Evolutionary conservation across 2,888 invertebrate genomes (phyloP), one percentile per base, ranked within the genome.

Genomic region (Idaea biselata): DNA sequence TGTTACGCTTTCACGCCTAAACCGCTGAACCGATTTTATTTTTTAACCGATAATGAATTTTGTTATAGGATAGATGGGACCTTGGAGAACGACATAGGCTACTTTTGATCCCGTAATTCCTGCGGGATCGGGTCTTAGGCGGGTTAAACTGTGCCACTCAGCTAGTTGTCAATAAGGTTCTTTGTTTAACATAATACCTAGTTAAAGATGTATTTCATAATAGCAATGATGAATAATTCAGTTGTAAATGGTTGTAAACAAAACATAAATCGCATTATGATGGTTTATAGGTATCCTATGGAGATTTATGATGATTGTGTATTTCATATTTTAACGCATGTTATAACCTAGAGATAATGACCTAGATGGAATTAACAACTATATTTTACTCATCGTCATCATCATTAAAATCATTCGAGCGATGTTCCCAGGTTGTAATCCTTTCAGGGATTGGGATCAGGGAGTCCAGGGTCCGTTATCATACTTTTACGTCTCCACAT

Each of bases 261-360:
- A 44, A 44, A 44, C 44, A 44, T 4, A 11, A 18, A 62, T 61
- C 62, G 44, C 64, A 25, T 58, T 44, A 44, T 44, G 8, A 44
- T 44, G 44, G 8, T 44, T 44, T 44, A 44, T 44, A 44, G 44
- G 2, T 44, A 44, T 44, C 8, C 44, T 8, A 14, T 44, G 44
- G 6, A 44, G 44, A 44, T 44, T 44, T 44, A 44, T 44, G 6
- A 44, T 44, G 2, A 44, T 44, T 44, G 11, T 44, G 6, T 44
- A 44, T 25, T 5, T 25, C 25, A 44, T 44, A 44, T 44, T 14
- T 44, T 44, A 44, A 44, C 44, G 44, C 44, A 8, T 44, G 11
- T 44, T n/a, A n/a, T n/a, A n/a, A 44, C 44, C 44, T 44, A 11
- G 44, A 44, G 44, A 8, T 44, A 44, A 44, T 44, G 44, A 44